Evolutionary conservation across 2,888 invertebrate genomes (phyloP).

Genomic region (Coremacera marginata): DNA sequence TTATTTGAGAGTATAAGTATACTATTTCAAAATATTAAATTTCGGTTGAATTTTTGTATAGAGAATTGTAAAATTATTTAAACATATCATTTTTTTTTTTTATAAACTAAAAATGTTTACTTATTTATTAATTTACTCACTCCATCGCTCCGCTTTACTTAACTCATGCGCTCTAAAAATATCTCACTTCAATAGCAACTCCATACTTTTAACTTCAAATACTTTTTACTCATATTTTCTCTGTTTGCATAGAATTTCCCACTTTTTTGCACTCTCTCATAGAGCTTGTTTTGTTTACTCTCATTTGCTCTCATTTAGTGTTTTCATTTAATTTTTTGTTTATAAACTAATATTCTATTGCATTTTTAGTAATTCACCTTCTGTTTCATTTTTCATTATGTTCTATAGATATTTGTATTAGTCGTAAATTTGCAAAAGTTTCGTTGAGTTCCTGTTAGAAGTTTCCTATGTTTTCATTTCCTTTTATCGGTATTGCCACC

Average conservation of each 20-base stretch:
- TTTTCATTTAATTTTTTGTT: not conserved
- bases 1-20: no score
- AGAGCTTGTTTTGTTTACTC: not conserved
- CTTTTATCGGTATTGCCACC: not conserved
- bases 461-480: not conserved
- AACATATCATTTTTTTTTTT: no score
- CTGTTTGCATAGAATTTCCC: not conserved
- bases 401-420: not conserved
- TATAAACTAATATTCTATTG: not conserved
- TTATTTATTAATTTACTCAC: no score
- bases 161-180: not conserved
- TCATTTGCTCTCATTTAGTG: not conserved
- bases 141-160: no score
- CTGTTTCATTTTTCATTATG: not conserved
- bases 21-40: no score
- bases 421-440: not conserved
- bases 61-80: no score
- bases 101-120: no score
- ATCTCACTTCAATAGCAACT: not conserved
- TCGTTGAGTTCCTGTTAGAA: slow-evolving; percentile 24
- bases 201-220: not conserved
- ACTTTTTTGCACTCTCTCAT: not conserved
- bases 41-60: no score
- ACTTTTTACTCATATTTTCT: not conserved
- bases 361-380: not conserved